These are phyloP conservation scores for Cosmia pyralina DNA, from an alignment of 2,888 invertebrate genomes.

Conservation along the genomic window DNA sequence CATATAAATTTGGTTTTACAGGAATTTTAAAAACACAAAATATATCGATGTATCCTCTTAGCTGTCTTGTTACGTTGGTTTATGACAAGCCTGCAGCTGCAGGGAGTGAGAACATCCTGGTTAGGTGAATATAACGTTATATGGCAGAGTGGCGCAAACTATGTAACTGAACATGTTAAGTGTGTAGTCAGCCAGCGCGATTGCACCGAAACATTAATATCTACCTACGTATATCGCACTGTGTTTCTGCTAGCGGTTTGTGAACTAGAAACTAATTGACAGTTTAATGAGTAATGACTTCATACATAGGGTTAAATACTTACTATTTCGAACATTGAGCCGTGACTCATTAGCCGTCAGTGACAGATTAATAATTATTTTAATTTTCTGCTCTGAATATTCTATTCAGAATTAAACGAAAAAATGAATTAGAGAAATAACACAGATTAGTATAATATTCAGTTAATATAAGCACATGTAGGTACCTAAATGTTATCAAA, in stretches of 20 bases:
- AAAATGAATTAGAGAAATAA: no score
- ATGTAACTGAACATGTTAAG: not conserved
- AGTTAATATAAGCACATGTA: no score
- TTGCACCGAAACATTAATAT: conserved; percentile 32
- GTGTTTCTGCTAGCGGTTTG: not conserved
- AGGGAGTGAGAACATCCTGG: not conserved
- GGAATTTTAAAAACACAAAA: no score
- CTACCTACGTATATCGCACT: not conserved
- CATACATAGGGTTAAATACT: no score
- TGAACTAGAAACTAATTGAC: conserved; percentile 11
- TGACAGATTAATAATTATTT: no score
- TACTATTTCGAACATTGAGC: not conserved
- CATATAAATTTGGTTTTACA: no score
- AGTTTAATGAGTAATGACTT: not conserved
- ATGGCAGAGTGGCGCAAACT: not conserved
- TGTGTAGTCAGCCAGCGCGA: not conserved
- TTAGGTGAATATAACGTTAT: not conserved
- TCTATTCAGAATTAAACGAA: conserved; percentile 15
- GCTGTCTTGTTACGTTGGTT: conserved; percentile 10
- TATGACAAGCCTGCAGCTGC: conserved; percentile 6
- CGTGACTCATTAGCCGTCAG: no score
- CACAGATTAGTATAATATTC: no score
- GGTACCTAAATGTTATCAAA: no score
- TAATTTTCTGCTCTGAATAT: not conserved
- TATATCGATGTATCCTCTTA: no score